Percentiles rank a stretch among this genome's conserved stretches.
These are phyloP conservation scores for Xiphophorus birchmanni DNA, from an alignment of 2,797 vertebrate species.

Conservation along the genomic window DNA sequence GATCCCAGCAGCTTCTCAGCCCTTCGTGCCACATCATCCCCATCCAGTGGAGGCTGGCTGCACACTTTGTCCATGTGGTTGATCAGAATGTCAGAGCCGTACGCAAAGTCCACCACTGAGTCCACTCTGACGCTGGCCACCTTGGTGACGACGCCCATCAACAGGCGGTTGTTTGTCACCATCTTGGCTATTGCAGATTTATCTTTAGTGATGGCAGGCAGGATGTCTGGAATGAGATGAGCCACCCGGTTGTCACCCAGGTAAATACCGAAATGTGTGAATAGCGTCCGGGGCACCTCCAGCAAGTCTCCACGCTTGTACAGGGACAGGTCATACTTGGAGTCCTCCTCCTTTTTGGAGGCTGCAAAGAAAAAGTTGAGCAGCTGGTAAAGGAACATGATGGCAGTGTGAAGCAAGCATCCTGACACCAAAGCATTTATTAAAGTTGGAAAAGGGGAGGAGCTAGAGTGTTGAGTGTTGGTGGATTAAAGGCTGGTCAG, in stretches of 20 bases:
- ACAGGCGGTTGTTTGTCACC: slow-evolving; percentile 92
- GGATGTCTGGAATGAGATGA: slow-evolving; percentile 95
- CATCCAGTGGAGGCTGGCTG: slow-evolving; percentile 79
- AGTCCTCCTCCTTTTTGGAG: slow-evolving; percentile 55
- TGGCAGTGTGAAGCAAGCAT: slow-evolving; percentile 19
- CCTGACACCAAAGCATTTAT: slow-evolving; percentile 65
- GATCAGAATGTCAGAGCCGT: slow-evolving; percentile 88
- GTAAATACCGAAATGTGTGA: slow-evolving; percentile 99
- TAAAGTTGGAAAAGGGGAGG: slow-evolving; percentile 52
- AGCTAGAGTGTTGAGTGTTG: background rate
- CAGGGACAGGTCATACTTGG: slow-evolving; percentile 77
- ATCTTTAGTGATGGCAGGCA: slow-evolving; percentile 84
- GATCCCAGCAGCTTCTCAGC: slow-evolving; percentile 90
- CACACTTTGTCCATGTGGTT: slow-evolving; percentile 90
- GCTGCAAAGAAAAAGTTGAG: slow-evolving; percentile 72
- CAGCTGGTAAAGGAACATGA: slow-evolving; percentile 79
- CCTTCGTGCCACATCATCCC: slow-evolving; percentile 88
- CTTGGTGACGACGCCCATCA: slow-evolving; percentile 88
- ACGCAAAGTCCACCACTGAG: slow-evolving; percentile 91
- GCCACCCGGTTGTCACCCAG: slow-evolving; percentile 91
- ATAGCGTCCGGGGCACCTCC: slow-evolving; percentile 91
- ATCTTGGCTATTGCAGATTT: slow-evolving; percentile 79
- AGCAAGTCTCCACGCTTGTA: slow-evolving; percentile 91
- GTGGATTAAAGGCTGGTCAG: slow-evolving; percentile 72
- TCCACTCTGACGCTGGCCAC: slow-evolving; percentile 93